Base-by-base conservation (phyloP, 2,113 vertebrate genomes). In the Cricetomys ansorgei region DNA sequence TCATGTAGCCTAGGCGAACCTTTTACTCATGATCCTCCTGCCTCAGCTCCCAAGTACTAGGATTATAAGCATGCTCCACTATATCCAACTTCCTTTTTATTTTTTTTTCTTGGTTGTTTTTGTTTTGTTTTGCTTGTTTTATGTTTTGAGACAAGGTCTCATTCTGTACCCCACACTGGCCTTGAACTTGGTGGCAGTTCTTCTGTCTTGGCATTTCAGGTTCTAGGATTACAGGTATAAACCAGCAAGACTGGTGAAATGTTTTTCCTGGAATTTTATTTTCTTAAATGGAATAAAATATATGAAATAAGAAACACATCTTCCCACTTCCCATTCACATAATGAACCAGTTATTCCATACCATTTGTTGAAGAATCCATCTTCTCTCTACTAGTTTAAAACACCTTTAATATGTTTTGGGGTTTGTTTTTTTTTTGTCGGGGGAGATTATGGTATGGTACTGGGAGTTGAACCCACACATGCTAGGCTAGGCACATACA, bases 231-330 rank as follows among this genome's bases (percentile, higher is more conserved):
- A 57, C 11, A 59, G 37, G 79, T 21, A 45, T 81, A 53, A 10
- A 57, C n/a, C 31, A 19, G 34, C 37, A 72, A 72, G 16, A 7
- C 69, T 7, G 16, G 70, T 15, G 15, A 45, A 73, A 23, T 73
- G 55, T 92, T 96, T 94, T 94, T n/a, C 55, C 40, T 88, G 45
- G 15, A 94, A 84, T 89, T 94, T 83, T 62, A 88, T 92, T 97
- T 91, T 76, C 48, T 27, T 64, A 17, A 55, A 19, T 70, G 6
- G 25, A 69, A 5, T 79, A 92, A 70, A 59, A 76, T 65, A 13
- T 10, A 70, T 55, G 16, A 59, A 77, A 4, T 91, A 67, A 92
- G 12, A 12, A 89, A 34, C 75, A 76, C 25, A 75, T 17, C 19
- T 92, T 81, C 89, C 57, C 5, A 29, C 11, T 55, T 27, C 83